Conservation (phyloP, 2,113 vertebrate genomes). For the Lamprotornis superbus region DNA sequence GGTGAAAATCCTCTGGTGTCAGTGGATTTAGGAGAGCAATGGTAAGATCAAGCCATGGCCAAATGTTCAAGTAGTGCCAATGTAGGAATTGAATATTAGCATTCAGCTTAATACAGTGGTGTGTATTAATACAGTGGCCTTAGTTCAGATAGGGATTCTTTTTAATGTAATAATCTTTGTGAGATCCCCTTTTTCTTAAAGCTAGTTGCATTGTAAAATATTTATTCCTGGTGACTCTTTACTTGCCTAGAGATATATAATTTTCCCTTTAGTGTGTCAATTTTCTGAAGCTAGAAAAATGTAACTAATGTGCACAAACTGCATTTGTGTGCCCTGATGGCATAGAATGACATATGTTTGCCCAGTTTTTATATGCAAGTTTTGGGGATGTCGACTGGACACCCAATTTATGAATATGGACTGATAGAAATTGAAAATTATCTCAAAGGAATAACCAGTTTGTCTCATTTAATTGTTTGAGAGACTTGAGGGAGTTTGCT, state of each 20-base stretch:
- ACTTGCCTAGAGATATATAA: not conserved
- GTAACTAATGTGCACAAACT: not conserved
- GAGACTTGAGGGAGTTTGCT: not conserved
- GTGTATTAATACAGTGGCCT: not conserved
- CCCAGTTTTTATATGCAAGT: not conserved
- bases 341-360: not conserved
- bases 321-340: not conserved
- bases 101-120: not conserved
- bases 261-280: not conserved
- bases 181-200: not conserved
- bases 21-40: not conserved
- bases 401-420: not conserved
- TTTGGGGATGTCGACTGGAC: not conserved
- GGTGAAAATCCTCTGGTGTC: not conserved
- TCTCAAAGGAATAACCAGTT: not conserved
- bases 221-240: not conserved
- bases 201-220: not conserved
- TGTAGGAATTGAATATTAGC: not conserved
- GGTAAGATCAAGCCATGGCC: not conserved
- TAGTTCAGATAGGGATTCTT: not conserved
- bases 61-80: not conserved
- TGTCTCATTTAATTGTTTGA: not conserved
- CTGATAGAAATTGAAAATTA: not conserved
- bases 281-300: not conserved
- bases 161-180: not conserved